phyloP scores from a whole-genome alignment of 2,113 vertebrate genomes.

The Mola mola region DNA sequence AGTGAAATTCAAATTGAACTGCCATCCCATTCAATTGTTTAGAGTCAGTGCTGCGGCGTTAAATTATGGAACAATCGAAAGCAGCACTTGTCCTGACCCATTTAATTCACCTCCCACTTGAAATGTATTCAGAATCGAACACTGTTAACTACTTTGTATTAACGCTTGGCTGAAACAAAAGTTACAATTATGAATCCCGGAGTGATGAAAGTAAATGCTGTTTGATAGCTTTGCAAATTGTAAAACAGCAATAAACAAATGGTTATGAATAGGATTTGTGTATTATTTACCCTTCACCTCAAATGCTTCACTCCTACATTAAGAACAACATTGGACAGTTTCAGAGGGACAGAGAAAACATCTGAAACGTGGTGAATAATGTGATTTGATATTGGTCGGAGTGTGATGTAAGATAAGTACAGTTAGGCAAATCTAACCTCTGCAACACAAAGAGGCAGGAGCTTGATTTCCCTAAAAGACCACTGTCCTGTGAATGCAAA shows the following conservation, averaged over 20 bases:
- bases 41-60: background rate
- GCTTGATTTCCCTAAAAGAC: conserved; percentile 71
- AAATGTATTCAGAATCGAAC: background rate
- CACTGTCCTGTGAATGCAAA: conserved; percentile 42
- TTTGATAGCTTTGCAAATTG: background rate
- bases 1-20: conserved; percentile 22
- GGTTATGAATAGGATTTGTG: background rate
- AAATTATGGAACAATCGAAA: conserved; percentile 9
- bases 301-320: too few relatives aligned
- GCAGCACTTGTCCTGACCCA: background rate
- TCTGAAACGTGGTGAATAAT: conserved; percentile 5
- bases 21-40: conserved; percentile 42
- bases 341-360: too few relatives aligned
- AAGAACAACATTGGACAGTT: too few relatives aligned
- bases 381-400: conserved; percentile 28
- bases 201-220: background rate
- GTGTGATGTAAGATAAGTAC: conserved; percentile 47
- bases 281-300: background rate
- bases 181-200: background rate
- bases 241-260: background rate
- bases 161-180: background rate
- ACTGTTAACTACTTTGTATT: too few relatives aligned
- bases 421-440: conserved; percentile 75
- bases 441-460: conserved; percentile 31
- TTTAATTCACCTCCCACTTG: background rate